Evolutionary conservation across 2,113 vertebrate genomes (phyloP).

Genomic region (Lepus americanus): DNA sequence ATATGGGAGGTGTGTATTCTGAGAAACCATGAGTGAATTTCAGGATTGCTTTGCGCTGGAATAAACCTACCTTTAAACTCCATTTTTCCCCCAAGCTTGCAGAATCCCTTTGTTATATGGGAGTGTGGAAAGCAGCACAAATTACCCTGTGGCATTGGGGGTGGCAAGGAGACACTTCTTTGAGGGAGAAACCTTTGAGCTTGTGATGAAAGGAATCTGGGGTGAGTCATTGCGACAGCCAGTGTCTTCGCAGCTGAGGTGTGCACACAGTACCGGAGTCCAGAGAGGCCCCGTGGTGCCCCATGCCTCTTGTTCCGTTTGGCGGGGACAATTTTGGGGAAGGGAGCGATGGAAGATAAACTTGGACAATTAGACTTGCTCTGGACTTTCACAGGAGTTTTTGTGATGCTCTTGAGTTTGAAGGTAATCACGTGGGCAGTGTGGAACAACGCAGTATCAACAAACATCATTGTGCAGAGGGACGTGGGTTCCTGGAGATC

Average conservation of each 20-base stretch:
- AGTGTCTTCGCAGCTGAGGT: background rate
- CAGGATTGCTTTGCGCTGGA: too few species aligned
- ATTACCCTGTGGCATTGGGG: background rate
- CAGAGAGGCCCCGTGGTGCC: background rate
- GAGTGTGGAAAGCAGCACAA: background rate
- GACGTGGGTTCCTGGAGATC: background rate
- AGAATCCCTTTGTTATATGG: background rate
- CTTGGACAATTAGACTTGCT: background rate
- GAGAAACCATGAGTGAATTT: too few species aligned
- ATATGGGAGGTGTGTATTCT: too few species aligned
- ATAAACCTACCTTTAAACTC: too few species aligned
- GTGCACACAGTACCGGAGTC: background rate
- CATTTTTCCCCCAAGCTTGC: too few species aligned
- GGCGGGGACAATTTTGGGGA: background rate
- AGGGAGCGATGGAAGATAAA: background rate
- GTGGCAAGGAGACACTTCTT: background rate
- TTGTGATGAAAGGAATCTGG: background rate
- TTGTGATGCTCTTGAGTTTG: background rate
- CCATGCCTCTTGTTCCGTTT: background rate
- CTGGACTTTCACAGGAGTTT: slow-evolving; percentile 15
- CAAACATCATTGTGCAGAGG: background rate
- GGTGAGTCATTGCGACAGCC: background rate
- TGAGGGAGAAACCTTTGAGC: background rate
- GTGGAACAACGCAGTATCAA: background rate
- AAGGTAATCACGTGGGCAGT: background rate